Evolutionary conservation across 1,140 invertebrate genomes (phyloP).

Genomic region (Stenopsyche tienmushanensis): DNA sequence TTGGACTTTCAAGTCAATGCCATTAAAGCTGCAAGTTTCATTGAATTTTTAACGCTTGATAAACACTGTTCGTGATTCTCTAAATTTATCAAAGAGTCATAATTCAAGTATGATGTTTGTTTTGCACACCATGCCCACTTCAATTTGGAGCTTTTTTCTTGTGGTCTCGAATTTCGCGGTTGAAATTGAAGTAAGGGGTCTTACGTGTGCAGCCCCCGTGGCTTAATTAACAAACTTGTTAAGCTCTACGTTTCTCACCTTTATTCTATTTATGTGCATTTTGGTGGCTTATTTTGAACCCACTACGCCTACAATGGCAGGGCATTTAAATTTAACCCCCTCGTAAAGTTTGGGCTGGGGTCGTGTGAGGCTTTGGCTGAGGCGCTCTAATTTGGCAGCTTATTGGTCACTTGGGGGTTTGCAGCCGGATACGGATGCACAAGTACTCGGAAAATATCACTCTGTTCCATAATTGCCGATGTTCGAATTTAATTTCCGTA

Average conservation of each 20-base stretch:
- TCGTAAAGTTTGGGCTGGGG: conserved; percentile 28
- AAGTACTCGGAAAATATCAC: conserved; percentile 12
- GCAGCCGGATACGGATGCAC: neutral
- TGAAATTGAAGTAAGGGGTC: too few species aligned
- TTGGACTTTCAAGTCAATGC: too few species aligned
- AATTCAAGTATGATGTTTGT: too few species aligned
- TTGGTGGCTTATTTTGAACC: conserved; percentile 7
- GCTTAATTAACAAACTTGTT: conserved; percentile 25
- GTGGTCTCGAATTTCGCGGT: too few species aligned
- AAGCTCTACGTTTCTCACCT: conserved; percentile 15
- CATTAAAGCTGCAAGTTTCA: too few species aligned
- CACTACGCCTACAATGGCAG: neutral
- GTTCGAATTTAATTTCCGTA: neutral
- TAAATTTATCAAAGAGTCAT: too few species aligned
- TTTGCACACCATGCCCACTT: too few species aligned
- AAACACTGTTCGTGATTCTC: too few species aligned
- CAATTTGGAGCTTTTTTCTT: too few species aligned
- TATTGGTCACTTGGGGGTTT: conserved; percentile 38
- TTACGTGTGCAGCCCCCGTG: too few species aligned
- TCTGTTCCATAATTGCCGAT: too few species aligned
- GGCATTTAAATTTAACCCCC: conserved; percentile 27
- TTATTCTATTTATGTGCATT: conserved; percentile 12
- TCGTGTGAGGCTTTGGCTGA: conserved; percentile 15
- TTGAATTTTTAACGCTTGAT: too few species aligned
- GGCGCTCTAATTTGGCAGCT: conserved; percentile 36